A percentile compares a stretch with the other conserved stretches of the same genome.
These are phyloP conservation scores for Bergia puertoricense DNA, from an alignment of 92 coral and sea anemone genomes.

Conservation along the genomic window DNA sequence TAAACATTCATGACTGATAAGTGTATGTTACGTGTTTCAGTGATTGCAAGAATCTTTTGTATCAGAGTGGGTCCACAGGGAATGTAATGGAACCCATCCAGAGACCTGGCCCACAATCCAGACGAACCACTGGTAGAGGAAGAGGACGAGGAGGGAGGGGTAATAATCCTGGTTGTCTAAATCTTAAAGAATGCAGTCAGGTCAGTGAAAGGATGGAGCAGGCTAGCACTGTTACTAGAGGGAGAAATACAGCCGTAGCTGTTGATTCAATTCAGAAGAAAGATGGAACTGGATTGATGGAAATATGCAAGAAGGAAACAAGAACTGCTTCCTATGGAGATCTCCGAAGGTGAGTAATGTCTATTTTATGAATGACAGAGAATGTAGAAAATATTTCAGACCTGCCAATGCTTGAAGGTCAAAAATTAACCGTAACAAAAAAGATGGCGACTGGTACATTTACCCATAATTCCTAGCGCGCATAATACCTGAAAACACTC, in stretches of 20 bases:
- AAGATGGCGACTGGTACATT: too few species aligned
- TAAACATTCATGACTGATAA: background rate
- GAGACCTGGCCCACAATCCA: background rate
- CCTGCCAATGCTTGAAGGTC: too few species aligned
- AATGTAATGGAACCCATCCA: conserved; percentile 7
- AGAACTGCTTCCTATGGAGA: background rate
- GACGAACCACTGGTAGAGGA: conserved; percentile 15
- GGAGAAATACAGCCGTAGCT: background rate
- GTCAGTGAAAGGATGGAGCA: background rate
- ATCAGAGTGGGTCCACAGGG: background rate
- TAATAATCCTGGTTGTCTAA: background rate
- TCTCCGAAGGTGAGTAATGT: background rate
- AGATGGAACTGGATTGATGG: too few species aligned
- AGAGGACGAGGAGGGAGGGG: background rate
- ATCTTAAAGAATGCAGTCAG: background rate
- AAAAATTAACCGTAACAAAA: too few species aligned
- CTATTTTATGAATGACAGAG: background rate
- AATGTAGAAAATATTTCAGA: too few species aligned
- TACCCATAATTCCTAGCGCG: too few species aligned
- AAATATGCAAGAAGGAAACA: background rate
- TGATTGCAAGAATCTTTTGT: background rate
- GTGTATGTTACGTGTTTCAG: background rate
- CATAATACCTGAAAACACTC: too few species aligned
- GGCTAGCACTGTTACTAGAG: background rate
- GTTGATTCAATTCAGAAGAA: background rate